Evolutionary conservation across 2,797 vertebrate genomes (phyloP).

Genomic region (Cossypha niveicapilla): DNA sequence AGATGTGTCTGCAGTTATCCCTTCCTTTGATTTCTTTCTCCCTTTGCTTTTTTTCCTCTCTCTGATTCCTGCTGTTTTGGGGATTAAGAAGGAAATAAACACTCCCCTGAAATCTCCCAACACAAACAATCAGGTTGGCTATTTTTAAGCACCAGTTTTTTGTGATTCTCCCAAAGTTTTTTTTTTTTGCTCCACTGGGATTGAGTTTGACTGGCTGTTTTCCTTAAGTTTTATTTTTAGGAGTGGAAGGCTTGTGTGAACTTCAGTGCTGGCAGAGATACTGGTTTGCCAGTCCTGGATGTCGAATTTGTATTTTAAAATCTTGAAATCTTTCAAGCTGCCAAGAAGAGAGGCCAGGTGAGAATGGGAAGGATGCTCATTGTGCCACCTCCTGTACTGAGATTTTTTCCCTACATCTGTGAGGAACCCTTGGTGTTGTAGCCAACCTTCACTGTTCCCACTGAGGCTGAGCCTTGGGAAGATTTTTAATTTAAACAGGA

Average conservation of each 20-base stretch:
- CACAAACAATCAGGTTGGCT: slow-evolving; percentile 22
- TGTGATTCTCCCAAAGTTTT: background rate
- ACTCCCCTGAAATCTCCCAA: background rate
- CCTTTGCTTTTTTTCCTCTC: background rate
- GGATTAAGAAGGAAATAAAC: background rate
- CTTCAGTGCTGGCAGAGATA: background rate
- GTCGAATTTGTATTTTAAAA: background rate
- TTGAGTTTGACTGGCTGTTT: background rate
- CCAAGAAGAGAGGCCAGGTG: background rate
- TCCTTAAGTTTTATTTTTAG: slow-evolving; percentile 42
- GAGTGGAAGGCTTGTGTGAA: slow-evolving; percentile 20
- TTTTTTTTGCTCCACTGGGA: background rate
- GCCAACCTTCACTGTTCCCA: background rate
- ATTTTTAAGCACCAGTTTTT: background rate
- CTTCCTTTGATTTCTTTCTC: background rate
- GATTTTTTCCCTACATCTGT: background rate
- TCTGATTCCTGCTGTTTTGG: background rate
- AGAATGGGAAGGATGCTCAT: background rate
- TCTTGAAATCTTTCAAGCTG: background rate
- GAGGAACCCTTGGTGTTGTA: fast-evolving
- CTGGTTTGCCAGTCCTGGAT: background rate
- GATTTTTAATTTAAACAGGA: background rate
- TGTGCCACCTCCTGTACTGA: background rate
- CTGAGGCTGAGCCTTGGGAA: background rate
- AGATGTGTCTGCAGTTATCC: background rate